Percentiles rank a stretch among this genome's conserved stretches.
phyloP scores from a whole-genome alignment of 1,140 invertebrate species.

The Zaprionus camerounensis region DNA sequence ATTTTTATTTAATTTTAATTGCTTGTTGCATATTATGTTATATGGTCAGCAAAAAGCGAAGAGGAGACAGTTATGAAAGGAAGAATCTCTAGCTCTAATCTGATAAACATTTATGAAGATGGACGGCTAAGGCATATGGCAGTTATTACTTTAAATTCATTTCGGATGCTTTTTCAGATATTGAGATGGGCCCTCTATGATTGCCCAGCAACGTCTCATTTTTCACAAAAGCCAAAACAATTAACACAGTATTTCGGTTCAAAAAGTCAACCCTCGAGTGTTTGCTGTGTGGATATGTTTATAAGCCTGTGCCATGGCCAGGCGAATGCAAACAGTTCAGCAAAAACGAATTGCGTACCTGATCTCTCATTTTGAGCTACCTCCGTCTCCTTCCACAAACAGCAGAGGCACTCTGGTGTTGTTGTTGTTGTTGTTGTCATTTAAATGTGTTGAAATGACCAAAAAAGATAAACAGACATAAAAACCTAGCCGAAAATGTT shows the following conservation, averaged over 20 bases:
- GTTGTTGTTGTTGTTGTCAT: slow-evolving; percentile 34
- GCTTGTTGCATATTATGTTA: slow-evolving; percentile 78
- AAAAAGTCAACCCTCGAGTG: slow-evolving; percentile 28
- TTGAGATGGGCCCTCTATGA: neutral
- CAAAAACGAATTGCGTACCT: slow-evolving; percentile 26
- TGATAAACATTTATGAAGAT: neutral
- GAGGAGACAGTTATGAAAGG: neutral
- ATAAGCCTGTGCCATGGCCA: slow-evolving; percentile 21
- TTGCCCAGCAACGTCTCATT: neutral
- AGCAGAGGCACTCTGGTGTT: neutral
- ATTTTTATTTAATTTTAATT: slow-evolving; percentile 81
- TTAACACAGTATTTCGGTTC: slow-evolving; percentile 34
- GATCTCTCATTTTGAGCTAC: slow-evolving; percentile 1
- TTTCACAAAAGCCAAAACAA: slow-evolving; percentile 8
- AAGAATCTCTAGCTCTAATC: neutral
- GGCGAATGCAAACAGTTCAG: slow-evolving; percentile 19
- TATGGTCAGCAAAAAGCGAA: slow-evolving; percentile 49
- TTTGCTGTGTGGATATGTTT: slow-evolving; percentile 18
- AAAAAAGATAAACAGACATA: slow-evolving; percentile 70
- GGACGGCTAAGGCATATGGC: neutral
- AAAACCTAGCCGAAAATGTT: slow-evolving; percentile 59
- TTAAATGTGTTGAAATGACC: slow-evolving; percentile 78
- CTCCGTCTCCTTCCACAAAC: neutral
- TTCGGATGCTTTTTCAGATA: neutral
- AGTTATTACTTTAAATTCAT: slow-evolving; percentile 4